A percentile compares a stretch with the other conserved stretches of the same genome.
Evolutionary conservation across 2,113 vertebrate species (phyloP).

Genomic region (Austrofundulus limnaeus): DNA sequence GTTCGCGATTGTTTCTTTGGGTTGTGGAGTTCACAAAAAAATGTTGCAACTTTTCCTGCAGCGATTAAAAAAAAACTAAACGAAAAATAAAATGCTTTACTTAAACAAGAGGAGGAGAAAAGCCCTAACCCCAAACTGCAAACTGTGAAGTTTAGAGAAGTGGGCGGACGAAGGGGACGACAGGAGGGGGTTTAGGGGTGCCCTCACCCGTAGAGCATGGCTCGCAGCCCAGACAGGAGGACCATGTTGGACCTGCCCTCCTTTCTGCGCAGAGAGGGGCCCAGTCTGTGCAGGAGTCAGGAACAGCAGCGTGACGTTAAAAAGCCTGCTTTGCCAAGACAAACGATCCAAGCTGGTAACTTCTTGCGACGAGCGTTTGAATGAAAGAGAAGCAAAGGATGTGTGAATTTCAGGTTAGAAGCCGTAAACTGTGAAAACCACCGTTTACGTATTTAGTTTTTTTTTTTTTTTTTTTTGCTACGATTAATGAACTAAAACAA

Average conservation of each 20-base stretch:
- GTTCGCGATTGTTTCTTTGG: not conserved
- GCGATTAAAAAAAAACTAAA: not conserved
- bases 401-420: slow-evolving; percentile 3
- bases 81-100: no score
- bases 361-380: slow-evolving; percentile 21
- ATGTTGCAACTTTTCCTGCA: not conserved
- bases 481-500: not conserved
- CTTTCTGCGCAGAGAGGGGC: slow-evolving; percentile 46
- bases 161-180: not conserved
- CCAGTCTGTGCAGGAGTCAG: slow-evolving; percentile 64
- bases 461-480: no score
- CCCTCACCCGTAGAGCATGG: slow-evolving; percentile 68
- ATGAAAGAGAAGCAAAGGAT: not conserved
- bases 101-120: no score
- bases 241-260: slow-evolving; percentile 44
- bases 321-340: slow-evolving; percentile 34
- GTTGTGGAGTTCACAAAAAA: not conserved
- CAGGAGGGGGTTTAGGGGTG: slow-evolving; percentile 24
- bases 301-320: slow-evolving; percentile 51
- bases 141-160: not conserved
- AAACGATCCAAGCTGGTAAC: slow-evolving; percentile 45
- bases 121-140: no score
- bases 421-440: not conserved
- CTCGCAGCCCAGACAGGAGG: slow-evolving; percentile 67
- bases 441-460: no score